Evolutionary conservation across 2,888 invertebrate genomes (phyloP), one percentile per base, ranked within the genome.

Genomic region (Mayetiola destructor): DNA sequence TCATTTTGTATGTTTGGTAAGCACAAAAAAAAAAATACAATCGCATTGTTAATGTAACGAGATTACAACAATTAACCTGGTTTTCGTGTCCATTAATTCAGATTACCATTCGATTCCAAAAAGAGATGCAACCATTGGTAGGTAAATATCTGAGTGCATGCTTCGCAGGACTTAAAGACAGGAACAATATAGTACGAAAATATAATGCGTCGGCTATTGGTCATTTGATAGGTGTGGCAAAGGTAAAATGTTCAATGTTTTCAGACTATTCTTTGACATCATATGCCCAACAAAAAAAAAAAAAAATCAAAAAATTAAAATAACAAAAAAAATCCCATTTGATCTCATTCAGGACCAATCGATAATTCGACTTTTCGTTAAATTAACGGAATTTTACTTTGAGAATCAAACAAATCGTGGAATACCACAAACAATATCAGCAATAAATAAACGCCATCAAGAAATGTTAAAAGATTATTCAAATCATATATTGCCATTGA

Each of bases 131-230:
- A 29, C 78, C 79, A 0, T 64, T 80, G 1, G 79, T 77, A 0
- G 76, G 79, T 6, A 80, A 79, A 66, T 75, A 80, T 48, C 73
- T 81, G 69, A 68, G 72, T 5, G 72, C 69, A 6, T 69, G 69
- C 59, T 75, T 90, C 37, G 81, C 81, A 62, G 90, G 91, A 0
- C 75, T 92, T 18, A 82, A 84, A 53, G 93, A 95, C 70, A 79
- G 90, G 59, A 93, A 92, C 67, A 75, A 81, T 0, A 84, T 86
- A 0, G 82, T 93, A 1, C 77, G 91, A 64, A 91, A 88, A 72
- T 84, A 86, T 61, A 89, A 85, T 68, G 87, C 92, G 0, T 79
- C 80, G 57, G 84, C 90, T 18, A 80, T 94, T 60, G 94, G 94
- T 0, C 85, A 91, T 66, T 76, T 94, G 5, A 84, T 89, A 9